Evolutionary conservation across 2,888 invertebrate species (phyloP).

Genomic region (Tridacna gigas): DNA sequence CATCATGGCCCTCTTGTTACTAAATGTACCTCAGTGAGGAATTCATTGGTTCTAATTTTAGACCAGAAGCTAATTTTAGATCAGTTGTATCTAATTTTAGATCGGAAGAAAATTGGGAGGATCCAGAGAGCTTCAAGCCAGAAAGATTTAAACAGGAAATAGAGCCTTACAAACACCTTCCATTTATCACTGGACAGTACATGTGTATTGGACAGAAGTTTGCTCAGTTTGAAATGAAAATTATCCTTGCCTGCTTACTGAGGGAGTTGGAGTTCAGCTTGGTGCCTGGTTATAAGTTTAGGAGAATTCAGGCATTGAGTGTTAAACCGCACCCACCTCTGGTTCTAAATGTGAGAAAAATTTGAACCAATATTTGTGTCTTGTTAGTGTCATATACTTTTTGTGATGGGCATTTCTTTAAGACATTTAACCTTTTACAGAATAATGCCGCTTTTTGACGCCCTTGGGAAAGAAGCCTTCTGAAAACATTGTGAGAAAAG

Average conservation of each 20-base stretch:
- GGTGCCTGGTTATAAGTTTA: slow-evolving; percentile 69
- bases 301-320: slow-evolving; percentile 65
- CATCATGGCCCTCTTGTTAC: too few relatives aligned
- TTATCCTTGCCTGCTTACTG: slow-evolving; percentile 71
- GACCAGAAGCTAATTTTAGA: too few relatives aligned
- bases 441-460: too few relatives aligned
- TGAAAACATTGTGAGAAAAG: too few relatives aligned
- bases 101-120: slow-evolving; percentile 72
- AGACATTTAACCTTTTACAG: not conserved
- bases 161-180: slow-evolving; percentile 70
- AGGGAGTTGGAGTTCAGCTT: slow-evolving; percentile 69
- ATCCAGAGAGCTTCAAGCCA: slow-evolving; percentile 75
- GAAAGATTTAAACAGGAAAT: slow-evolving; percentile 73
- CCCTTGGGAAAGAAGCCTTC: too few relatives aligned
- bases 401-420: not conserved
- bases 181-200: slow-evolving; percentile 78
- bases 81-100: slow-evolving; percentile 64
- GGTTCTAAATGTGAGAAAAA: slow-evolving; percentile 53
- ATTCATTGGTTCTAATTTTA: too few relatives aligned
- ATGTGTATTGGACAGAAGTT: slow-evolving; percentile 82
- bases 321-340: slow-evolving; percentile 75
- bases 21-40: too few relatives aligned
- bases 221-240: slow-evolving; percentile 78
- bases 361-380: not conserved
- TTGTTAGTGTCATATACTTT: not conserved